Evolutionary conservation across 2,113 vertebrate species (phyloP).

Genomic region (Tragulus kanchil): DNA sequence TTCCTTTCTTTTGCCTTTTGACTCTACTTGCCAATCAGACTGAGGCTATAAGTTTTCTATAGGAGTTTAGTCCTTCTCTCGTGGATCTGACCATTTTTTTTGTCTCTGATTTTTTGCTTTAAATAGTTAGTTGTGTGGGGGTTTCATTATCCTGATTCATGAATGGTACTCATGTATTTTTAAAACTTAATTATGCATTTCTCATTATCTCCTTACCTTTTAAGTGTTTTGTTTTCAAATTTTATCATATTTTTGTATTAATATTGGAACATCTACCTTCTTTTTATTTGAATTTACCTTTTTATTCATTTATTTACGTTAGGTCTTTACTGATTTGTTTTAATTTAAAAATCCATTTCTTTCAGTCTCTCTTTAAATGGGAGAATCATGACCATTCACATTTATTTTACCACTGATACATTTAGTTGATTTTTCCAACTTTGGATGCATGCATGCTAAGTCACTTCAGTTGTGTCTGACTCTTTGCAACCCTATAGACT

Average conservation of each 20-base stretch:
- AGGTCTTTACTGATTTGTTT: background rate
- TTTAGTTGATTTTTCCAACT: too few relatives aligned
- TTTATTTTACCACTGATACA: background rate
- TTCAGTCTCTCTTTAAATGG: background rate
- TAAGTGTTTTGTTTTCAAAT: background rate
- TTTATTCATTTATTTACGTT: background rate
- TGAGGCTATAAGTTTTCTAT: background rate
- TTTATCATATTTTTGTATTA: background rate
- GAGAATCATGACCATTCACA: background rate
- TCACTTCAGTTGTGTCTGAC: too few relatives aligned
- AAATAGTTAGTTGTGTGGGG: background rate
- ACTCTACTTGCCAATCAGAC: background rate
- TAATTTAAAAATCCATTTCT: background rate
- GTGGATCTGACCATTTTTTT: background rate
- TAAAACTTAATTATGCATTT: background rate
- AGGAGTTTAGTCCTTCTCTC: background rate
- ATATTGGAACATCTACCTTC: background rate
- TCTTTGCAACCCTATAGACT: too few relatives aligned
- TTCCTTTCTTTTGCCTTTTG: background rate
- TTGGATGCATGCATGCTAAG: too few relatives aligned
- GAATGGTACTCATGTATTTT: background rate
- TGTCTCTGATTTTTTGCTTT: background rate
- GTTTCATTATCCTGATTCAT: background rate
- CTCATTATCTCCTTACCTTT: background rate
- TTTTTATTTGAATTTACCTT: constrained; percentile 20